A percentile compares a stretch with the other conserved stretches of the same genome.
phyloP scores from a whole-genome alignment of 2,797 vertebrate species.

The Sebastes minor region DNA sequence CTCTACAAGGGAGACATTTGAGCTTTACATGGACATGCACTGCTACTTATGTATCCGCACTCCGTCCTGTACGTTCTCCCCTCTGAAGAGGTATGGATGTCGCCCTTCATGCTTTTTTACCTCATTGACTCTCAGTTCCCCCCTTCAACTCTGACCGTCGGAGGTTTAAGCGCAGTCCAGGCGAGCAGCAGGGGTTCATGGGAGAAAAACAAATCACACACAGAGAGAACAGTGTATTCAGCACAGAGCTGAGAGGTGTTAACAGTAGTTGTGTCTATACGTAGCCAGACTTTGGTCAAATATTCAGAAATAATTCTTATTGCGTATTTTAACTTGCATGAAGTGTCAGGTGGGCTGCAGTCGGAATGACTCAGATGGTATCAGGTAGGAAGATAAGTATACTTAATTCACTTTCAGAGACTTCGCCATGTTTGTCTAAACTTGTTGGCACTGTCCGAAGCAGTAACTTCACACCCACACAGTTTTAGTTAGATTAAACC shows the following conservation, averaged over 20 bases:
- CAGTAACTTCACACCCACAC: not conserved
- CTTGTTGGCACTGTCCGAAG: not conserved
- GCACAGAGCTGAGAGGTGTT: constrained; percentile 35
- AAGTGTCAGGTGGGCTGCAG: not conserved
- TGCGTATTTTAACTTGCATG: constrained; percentile 4
- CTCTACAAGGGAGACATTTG: constrained; percentile 44
- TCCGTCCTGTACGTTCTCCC: constrained; percentile 10
- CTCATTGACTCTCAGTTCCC: constrained; percentile 41
- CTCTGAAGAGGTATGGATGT: constrained; percentile 42
- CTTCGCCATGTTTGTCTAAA: not conserved
- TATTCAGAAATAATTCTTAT: constrained; percentile 7
- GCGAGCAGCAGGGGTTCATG: constrained; percentile 37
- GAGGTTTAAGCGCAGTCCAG: constrained; percentile 31
- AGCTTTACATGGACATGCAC: constrained; percentile 31
- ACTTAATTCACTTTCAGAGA: not conserved
- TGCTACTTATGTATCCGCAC: constrained; percentile 29
- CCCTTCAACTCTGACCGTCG: constrained; percentile 51
- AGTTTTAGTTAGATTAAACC: not conserved
- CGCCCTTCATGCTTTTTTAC: constrained; percentile 21
- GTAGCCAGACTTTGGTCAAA: constrained; percentile 6
- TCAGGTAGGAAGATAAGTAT: not conserved
- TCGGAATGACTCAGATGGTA: not conserved
- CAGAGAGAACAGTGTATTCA: constrained; percentile 47
- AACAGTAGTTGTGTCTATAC: constrained; percentile 47
- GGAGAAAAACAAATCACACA: constrained; percentile 20